Evolutionary conservation across 2,113 vertebrate genomes (phyloP), one percentile per base, ranked within the genome.

Genomic region (Ceratotherium simum): DNA sequence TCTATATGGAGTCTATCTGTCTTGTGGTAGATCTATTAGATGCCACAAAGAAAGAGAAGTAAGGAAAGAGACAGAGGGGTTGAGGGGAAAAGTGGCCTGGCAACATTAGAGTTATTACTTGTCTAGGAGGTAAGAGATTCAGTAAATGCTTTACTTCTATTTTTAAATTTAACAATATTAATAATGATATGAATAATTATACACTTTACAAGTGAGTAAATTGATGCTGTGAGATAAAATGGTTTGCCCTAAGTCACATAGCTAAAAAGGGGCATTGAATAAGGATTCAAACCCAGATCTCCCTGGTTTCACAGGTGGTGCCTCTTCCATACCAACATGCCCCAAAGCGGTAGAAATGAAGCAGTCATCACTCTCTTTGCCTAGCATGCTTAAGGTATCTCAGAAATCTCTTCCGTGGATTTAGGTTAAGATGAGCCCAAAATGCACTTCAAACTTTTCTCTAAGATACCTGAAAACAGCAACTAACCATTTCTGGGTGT

Each of bases 71-170:
- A 23, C 7, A 65, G 36, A 60, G 14, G 9, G 4, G 42, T 1
- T 0, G 2, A 36, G 6, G 31, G 23, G 16, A 72, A 54, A 31
- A 16, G 2, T 25, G 20, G 3, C 1, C 12, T 29, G 8, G 4
- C 21, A 0, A 9, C 18, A 25, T 31, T 0, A n/a, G 1, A 58
- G 27, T 17, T 56, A 21, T 8, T 31, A 13, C 51, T 58, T 2
- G 6, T 67, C 33, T n/a, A 67, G 18, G 12, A n/a, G 16, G 7
- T n/a, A 29, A 78, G 6, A 4, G 12, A n/a, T 17, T 86, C n/a
- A 42, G 4, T 42, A 31, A 39, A 67, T 62, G 18, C 9, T 46
- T 65, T 23, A 79, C 23, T 73, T 92, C 33, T 84, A 3, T 54
- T 75, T 56, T 56, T 29, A 79, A 87, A 83, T 29, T 16, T 70